Conservation (phyloP, 2,113 vertebrate genomes). For the Amazona guildingii region DNA sequence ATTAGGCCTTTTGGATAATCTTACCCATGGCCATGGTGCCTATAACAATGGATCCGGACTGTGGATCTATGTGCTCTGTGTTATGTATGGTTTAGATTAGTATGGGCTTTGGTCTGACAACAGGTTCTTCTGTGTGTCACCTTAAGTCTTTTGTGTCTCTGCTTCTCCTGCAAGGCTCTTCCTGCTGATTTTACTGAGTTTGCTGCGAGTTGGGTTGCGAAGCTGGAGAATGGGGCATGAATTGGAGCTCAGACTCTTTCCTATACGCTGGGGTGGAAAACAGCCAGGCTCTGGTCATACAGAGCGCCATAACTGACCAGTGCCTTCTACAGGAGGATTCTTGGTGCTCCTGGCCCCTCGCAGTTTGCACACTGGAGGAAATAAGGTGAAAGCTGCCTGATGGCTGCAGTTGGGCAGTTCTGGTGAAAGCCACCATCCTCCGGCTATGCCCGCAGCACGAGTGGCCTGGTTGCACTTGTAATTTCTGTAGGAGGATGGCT, state of each 20-base stretch:
- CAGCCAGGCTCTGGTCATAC: background rate
- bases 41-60: fast-evolving
- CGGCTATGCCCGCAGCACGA: background rate
- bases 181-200: background rate
- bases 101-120: background rate
- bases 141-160: background rate
- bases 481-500: background rate
- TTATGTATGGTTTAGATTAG: background rate
- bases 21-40: fast-evolving
- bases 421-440: background rate
- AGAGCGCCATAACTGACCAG: background rate
- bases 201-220: background rate
- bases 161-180: background rate
- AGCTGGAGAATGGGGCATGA: background rate
- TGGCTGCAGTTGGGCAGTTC: background rate
- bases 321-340: background rate
- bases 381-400: background rate
- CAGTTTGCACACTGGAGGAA: background rate
- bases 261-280: background rate
- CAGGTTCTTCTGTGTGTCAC: background rate
- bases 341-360: background rate
- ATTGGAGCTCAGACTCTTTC: background rate
- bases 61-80: fast-evolving
- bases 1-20: background rate
- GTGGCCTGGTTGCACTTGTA: background rate